Evolutionary conservation across 2,888 invertebrate species (phyloP).

Genomic region (Julus scandinavius): DNA sequence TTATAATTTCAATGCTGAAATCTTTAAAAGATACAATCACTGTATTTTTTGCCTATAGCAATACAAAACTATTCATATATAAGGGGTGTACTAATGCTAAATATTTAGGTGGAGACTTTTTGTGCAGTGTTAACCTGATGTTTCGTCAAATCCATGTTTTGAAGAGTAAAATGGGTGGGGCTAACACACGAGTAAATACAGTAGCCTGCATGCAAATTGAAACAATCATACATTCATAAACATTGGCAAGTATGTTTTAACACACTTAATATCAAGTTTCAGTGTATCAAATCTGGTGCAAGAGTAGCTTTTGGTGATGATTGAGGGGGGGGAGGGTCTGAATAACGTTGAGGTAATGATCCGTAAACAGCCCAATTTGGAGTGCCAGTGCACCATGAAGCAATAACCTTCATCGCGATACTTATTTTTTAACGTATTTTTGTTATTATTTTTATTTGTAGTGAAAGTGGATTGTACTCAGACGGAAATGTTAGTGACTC

Average conservation of each 20-base stretch:
- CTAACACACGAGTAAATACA: no score
- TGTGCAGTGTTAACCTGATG: no score
- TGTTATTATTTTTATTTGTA: slow-evolving; percentile 64
- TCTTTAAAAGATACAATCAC: no score
- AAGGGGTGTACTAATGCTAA: no score
- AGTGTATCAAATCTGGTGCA: neutral
- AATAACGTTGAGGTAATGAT: neutral
- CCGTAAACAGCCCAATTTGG: slow-evolving; percentile 13
- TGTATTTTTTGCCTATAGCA: no score
- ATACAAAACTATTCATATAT: no score
- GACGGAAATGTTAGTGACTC: slow-evolving; percentile 74
- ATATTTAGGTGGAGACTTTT: no score
- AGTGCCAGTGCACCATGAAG: slow-evolving; percentile 14
- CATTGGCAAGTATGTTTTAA: neutral
- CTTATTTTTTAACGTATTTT: neutral
- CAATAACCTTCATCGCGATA: neutral
- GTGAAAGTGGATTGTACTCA: slow-evolving; percentile 83
- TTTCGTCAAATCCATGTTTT: no score
- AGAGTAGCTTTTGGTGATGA: neutral
- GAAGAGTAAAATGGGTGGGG: no score
- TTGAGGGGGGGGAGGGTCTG: neutral
- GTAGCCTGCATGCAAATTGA: no score
- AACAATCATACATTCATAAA: neutral
- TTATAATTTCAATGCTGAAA: no score
- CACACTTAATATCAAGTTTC: neutral